Evolutionary conservation across 2,888 invertebrate species (phyloP).

Genomic region (Campoletis raptor): DNA sequence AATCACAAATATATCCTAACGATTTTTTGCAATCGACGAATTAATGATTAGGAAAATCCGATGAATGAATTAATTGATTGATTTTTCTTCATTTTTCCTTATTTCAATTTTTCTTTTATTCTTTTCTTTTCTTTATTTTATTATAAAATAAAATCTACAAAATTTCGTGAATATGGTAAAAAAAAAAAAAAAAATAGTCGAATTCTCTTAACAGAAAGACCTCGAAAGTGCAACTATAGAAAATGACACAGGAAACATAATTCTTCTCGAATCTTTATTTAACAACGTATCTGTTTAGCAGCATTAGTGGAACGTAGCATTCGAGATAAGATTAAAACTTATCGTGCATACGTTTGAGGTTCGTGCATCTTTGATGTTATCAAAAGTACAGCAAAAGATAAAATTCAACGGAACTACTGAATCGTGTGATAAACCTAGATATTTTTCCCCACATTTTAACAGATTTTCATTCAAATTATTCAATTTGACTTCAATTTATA

Average conservation of each 20-base stretch:
- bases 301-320: constrained; percentile 45
- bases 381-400: constrained; percentile 42
- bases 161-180: neutral
- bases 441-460: neutral
- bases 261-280: constrained; percentile 22
- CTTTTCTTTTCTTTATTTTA: neutral
- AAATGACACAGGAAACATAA: neutral
- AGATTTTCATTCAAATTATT: neutral
- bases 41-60: neutral
- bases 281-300: constrained; percentile 51
- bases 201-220: neutral
- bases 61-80: neutral
- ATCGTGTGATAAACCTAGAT: neutral
- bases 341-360: constrained; percentile 49
- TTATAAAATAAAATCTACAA: neutral
- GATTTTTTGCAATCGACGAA: neutral
- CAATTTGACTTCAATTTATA: neutral
- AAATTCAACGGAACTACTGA: constrained; percentile 34
- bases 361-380: constrained; percentile 34
- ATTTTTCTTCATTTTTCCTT: neutral
- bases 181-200: neutral
- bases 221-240: constrained; percentile 18
- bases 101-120: neutral
- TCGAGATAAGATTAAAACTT: constrained; percentile 65
- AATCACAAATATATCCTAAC: neutral